Conservation (phyloP, 2,888 invertebrate species). For the Oscheius myriophilus region DNA sequence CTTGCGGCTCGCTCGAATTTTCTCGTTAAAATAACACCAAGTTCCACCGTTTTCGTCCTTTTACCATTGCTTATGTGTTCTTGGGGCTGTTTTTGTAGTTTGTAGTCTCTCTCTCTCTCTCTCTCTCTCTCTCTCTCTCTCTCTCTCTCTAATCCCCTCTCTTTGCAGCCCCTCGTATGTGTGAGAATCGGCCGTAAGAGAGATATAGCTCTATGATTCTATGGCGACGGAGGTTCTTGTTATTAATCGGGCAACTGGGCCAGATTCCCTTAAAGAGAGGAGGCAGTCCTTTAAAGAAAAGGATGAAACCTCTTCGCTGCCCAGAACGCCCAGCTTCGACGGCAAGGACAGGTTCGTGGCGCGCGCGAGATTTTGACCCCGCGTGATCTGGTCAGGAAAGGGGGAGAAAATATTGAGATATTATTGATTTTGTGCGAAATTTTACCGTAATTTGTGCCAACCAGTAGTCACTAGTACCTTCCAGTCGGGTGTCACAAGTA, state of each 20-base stretch:
- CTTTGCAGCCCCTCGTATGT: slow-evolving; percentile 22
- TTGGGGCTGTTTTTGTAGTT: not conserved
- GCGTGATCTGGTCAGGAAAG: too few relatives aligned
- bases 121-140: slow-evolving; percentile 8
- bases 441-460: too few relatives aligned
- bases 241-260: slow-evolving; percentile 18
- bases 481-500: slow-evolving; percentile 15
- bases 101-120: not conserved
- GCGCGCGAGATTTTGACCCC: too few relatives aligned
- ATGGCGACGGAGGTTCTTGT: slow-evolving; percentile 27
- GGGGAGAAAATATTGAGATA: too few relatives aligned
- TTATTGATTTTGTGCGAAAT: too few relatives aligned
- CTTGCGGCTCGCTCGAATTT: too few relatives aligned
- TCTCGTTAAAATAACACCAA: too few relatives aligned
- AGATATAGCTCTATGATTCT: slow-evolving; percentile 24
- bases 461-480: slow-evolving; percentile 6
- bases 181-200: slow-evolving; percentile 1
- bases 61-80: not conserved
- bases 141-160: not conserved
- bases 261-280: slow-evolving; percentile 14
- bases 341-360: slow-evolving; percentile 12
- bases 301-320: slow-evolving; percentile 5
- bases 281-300: slow-evolving; percentile 1
- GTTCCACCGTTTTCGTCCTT: not conserved
- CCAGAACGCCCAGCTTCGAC: not conserved